phyloP scores from a whole-genome alignment of 2,888 invertebrate species.

The Calameuta filiformis region DNA sequence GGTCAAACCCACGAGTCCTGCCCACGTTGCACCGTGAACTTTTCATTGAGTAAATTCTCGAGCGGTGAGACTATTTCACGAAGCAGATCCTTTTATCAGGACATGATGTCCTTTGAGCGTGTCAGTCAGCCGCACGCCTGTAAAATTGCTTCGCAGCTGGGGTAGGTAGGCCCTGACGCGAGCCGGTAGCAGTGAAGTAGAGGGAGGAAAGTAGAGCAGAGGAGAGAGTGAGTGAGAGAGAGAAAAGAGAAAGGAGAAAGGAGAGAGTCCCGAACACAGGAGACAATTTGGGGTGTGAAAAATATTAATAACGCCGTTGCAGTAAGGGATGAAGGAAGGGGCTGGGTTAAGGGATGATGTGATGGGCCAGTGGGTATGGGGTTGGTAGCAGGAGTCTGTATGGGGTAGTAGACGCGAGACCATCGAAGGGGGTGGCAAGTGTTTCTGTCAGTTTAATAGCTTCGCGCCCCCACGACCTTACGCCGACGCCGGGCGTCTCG shows the following conservation, averaged over 20 bases:
- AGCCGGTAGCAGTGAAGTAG: neutral
- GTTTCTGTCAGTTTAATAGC: constrained; percentile 68
- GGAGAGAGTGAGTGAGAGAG: constrained; percentile 17
- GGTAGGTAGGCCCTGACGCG: constrained; percentile 1
- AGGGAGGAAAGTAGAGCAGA: neutral
- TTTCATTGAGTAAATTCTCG: neutral
- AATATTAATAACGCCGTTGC: constrained; percentile 62
- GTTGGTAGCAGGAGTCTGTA: constrained; percentile 23
- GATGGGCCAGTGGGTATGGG: constrained; percentile 18
- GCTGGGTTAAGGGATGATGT: constrained; percentile 26
- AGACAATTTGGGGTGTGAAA: constrained; percentile 63
- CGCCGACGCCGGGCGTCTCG: constrained; percentile 41
- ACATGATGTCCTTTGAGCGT: constrained; percentile 51
- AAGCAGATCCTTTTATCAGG: constrained; percentile 36
- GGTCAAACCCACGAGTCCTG: constrained; percentile 1
- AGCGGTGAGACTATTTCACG: neutral
- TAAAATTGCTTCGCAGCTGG: constrained; percentile 53
- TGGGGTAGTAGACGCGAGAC: constrained; percentile 33
- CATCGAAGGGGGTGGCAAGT: constrained; percentile 62
- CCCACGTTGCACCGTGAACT: neutral
- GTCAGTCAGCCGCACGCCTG: constrained; percentile 55
- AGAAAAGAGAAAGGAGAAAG: constrained; percentile 5
- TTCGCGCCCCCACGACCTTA: constrained; percentile 52
- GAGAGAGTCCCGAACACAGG: constrained; percentile 36
- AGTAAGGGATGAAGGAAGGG: constrained; percentile 30